Evolutionary conservation across 2,888 invertebrate genomes (phyloP).

Genomic region (Dinocampus coccinellae): DNA sequence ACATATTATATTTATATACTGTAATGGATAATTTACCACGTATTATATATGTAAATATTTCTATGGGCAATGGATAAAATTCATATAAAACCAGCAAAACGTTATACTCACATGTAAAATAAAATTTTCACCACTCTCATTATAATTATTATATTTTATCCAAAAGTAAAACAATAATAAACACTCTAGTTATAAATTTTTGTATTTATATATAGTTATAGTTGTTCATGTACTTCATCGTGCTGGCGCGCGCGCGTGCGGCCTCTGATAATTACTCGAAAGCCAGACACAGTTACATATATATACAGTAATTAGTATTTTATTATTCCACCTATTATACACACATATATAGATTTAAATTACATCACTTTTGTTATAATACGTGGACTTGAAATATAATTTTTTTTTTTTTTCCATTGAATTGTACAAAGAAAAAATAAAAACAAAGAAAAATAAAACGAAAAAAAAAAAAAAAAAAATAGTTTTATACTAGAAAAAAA

Average conservation of each 20-base stretch:
- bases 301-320: neutral
- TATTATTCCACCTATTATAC: neutral
- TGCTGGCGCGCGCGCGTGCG: neutral
- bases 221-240: neutral
- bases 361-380: neutral
- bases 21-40: constrained; percentile 8
- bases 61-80: constrained; percentile 20
- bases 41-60: neutral
- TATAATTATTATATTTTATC: constrained; percentile 1
- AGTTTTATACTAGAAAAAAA: neutral
- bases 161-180: neutral
- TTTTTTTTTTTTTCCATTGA: neutral
- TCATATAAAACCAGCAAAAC: neutral
- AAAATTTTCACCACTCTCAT: neutral
- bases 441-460: neutral
- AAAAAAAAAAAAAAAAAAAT: neutral
- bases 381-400: neutral
- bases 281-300: neutral
- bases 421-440: neutral
- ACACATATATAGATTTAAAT: neutral
- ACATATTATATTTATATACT: constrained; percentile 7
- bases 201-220: neutral
- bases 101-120: neutral
- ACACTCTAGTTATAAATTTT: neutral
- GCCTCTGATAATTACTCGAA: constrained; percentile 5